Base-by-base conservation (phyloP, 2,797 vertebrate species). In the Acrossocheilus wenchowensis region DNA sequence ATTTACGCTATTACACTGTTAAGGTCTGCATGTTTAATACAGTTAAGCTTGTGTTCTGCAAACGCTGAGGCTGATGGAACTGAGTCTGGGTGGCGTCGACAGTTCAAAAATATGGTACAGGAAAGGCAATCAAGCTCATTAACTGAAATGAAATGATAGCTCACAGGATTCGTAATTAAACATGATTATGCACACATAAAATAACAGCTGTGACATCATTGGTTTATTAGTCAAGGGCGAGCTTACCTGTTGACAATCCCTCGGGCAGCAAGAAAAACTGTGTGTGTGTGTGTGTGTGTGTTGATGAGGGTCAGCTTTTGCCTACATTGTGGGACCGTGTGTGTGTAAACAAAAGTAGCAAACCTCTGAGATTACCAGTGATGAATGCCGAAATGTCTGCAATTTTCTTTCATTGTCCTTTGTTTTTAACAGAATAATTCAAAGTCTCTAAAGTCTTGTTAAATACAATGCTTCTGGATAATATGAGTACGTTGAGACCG, bases 51-150 rank as follows among this genome's bases (percentile, higher is more conserved):
- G 69, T 73, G 69, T 74, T 86, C 50, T 69, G 75, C 50, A 78
- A 78, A 85, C 19, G 6, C n/a, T 39, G 66, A 69, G 52, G 15
- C 69, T 74, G 54, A 86, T 81, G 30, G 78, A 78, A 36, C 21
- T 57, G 52, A 74, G 69, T 64, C 71, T 41, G 54, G 54, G 71
- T 81, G 78, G 23, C 12, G 23, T 75, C 4, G 21, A 86, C 45
- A 52, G 54, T 64, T 81, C 78, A 86, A 52, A 81, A 86, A 86
- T 74, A 73, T 26, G 43, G 43, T 34, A 74, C 78, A 66, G 78
- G 26, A 62, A 81, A 85, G 26, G 78, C 78, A 81, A 81, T 86
- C 68, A 74, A 52, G 78, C 85, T 75, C 54, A 86, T 86, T 86
- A 81, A 41, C 43, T 52, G 52, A 81, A 85, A 86, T 81, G 30